Evolutionary conservation across 2,113 vertebrate genomes (phyloP).

Genomic region (Poeciliopsis turrubarensis): DNA sequence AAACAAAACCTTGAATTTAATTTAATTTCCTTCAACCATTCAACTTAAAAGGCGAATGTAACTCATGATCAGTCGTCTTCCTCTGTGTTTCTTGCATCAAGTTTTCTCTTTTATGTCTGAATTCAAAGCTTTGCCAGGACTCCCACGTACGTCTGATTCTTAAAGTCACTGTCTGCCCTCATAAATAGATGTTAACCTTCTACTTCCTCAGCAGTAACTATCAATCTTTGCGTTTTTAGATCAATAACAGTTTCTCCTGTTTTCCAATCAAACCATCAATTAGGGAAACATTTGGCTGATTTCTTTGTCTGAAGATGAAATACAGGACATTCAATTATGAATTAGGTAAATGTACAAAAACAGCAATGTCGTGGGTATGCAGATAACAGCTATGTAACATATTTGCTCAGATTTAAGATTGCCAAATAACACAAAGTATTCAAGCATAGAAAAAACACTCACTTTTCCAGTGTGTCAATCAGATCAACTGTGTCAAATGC

Average conservation of each 20-base stretch:
- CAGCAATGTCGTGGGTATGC: neutral
- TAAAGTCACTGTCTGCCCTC: constrained; percentile 48
- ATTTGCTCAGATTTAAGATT: too few species aligned
- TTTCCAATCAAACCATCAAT: constrained; percentile 21
- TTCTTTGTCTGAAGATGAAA: neutral
- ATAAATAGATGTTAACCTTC: constrained; percentile 45
- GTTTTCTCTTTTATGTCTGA: constrained; percentile 68
- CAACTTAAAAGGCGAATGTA: constrained; percentile 32
- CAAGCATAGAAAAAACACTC: too few species aligned
- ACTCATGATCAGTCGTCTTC: constrained; percentile 55
- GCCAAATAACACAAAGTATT: too few species aligned
- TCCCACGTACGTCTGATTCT: constrained; percentile 63
- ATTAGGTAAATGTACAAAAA: neutral
- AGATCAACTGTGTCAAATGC: too few species aligned
- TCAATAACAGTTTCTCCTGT: constrained; percentile 12
- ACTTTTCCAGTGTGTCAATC: too few species aligned
- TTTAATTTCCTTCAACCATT: constrained; percentile 49
- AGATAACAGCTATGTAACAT: too few species aligned
- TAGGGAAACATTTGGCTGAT: neutral
- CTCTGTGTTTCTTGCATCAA: constrained; percentile 51
- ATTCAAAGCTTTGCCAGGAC: constrained; percentile 68
- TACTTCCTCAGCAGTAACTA: constrained; percentile 33
- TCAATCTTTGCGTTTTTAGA: constrained; percentile 13
- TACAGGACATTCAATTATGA: neutral
- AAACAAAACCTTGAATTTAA: constrained; percentile 32